Evolutionary conservation across 2,113 vertebrate species (phyloP).

Genomic region (Istiophorus platypterus): DNA sequence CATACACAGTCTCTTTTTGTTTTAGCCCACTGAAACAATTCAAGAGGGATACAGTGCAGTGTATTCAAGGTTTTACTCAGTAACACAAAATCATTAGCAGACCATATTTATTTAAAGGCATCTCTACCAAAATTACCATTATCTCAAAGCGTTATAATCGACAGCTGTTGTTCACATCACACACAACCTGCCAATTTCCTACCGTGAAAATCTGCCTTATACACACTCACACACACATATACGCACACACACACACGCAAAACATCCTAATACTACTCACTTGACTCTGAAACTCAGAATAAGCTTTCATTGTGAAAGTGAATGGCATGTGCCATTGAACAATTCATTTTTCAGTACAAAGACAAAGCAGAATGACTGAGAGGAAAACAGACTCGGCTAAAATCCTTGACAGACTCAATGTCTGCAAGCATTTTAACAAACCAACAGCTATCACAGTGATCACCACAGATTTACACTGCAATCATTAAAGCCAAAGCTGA

Average conservation of each 20-base stretch:
- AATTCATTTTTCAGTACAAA: slow-evolving; percentile 2
- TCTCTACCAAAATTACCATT: background rate
- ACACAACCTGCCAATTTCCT: slow-evolving; percentile 19
- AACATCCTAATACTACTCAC: background rate
- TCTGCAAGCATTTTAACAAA: slow-evolving; percentile 20
- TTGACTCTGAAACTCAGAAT: slow-evolving; percentile 26
- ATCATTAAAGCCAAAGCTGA: slow-evolving; percentile 54
- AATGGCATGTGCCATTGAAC: slow-evolving; percentile 32
- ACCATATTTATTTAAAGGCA: slow-evolving; percentile 1
- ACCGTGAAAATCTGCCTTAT: slow-evolving; percentile 14
- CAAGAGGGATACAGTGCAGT: background rate
- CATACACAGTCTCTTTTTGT: background rate
- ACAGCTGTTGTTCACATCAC: background rate
- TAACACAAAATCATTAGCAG: slow-evolving; percentile 14
- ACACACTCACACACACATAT: background rate
- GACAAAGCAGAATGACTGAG: slow-evolving; percentile 1
- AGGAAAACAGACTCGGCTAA: slow-evolving; percentile 14
- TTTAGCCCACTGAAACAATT: background rate
- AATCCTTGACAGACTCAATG: slow-evolving; percentile 41
- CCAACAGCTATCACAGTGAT: slow-evolving; percentile 34
- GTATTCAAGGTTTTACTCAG: background rate
- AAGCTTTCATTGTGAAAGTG: slow-evolving; percentile 14
- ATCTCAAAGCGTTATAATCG: background rate
- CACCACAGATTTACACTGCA: slow-evolving; percentile 42
- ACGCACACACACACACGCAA: background rate